Base-by-base conservation (phyloP, 2,888 invertebrate genomes). In the Thalpophila matura region DNA sequence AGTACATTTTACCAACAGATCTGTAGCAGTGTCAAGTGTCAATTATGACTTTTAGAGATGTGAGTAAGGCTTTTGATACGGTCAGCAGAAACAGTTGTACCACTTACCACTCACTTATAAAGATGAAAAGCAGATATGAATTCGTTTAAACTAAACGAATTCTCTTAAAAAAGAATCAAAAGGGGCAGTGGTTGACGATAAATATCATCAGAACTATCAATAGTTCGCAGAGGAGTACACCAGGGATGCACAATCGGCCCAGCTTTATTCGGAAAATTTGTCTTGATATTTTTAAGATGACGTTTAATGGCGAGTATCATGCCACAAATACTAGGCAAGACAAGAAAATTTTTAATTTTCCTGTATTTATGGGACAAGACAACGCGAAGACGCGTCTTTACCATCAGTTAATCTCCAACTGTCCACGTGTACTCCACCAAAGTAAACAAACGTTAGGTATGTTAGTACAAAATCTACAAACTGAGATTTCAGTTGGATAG, bases 221-320 rank as follows among this genome's bases (percentile, higher is more conserved):
- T 14, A 29, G 20, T 29, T 35, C 47, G 1, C 14, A 14, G 3
- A 20, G 20, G 29, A 7, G 12, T 70, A 1, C 38, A 7, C 16
- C 35, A 65, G 49, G 55, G 43, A 4, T 14, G 6, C 24, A 43
- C 29, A 45, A 24, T 50, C 6, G 38, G 9, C 20, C 56, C 66
- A 45, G 27, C n/a, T 0, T 6, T 33, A 24, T 33, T 33, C 0
- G 3, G 5, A 37, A 26, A 54, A 29, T 14, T 10, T 5, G 20
- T 18, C 12, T 10, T 12, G 6, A 14, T 2, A 14, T 35, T 57
- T 47, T 3, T 33, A 16, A 26, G 22, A 26, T 10, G 20, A 6
- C 2, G 4, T 18, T 18, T 18, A 24, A 31, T 27, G 10, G 16
- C 4, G 9, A n/a, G 26, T 0, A 1, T n/a, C n/a, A n/a, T n/a